phyloP scores from a whole-genome alignment of 2,113 vertebrate species.

The Stictonetta naevosa region DNA sequence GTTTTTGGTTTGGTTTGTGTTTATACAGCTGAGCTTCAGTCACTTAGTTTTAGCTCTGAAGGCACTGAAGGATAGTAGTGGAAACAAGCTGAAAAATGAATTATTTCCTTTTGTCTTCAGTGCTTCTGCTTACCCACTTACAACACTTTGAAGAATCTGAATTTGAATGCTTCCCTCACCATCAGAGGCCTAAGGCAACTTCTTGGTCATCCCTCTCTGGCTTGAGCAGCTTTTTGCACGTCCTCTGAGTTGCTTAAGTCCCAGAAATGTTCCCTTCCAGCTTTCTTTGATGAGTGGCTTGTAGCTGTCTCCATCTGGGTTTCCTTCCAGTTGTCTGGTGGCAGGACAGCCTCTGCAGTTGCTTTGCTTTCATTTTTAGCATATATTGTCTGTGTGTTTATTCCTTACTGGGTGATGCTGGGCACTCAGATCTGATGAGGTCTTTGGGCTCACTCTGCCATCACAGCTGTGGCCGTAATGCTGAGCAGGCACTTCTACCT shows the following conservation, averaged over 20 bases:
- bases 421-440: neutral
- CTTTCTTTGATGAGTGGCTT: neutral
- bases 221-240: neutral
- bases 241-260: neutral
- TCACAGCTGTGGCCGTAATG: neutral
- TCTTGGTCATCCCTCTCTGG: neutral
- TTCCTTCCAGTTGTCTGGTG: neutral
- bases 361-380: neutral
- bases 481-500: neutral
- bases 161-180: neutral
- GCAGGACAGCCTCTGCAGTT: neutral
- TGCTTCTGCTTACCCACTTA: neutral
- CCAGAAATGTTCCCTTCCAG: neutral
- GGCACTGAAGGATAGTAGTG: neutral
- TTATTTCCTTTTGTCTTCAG: conserved; percentile 25
- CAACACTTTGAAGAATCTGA: neutral
- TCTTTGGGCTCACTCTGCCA: neutral
- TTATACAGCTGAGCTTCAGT: neutral
- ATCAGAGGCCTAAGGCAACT: neutral
- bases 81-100: conserved; percentile 19
- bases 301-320: neutral
- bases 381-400: neutral
- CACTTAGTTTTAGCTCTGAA: neutral
- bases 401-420: neutral
- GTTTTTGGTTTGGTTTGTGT: neutral